Percentiles rank a stretch among this genome's conserved stretches.
Conservation (phyloP, 23 tunicate genomes). For the Styela plicata region DNA sequence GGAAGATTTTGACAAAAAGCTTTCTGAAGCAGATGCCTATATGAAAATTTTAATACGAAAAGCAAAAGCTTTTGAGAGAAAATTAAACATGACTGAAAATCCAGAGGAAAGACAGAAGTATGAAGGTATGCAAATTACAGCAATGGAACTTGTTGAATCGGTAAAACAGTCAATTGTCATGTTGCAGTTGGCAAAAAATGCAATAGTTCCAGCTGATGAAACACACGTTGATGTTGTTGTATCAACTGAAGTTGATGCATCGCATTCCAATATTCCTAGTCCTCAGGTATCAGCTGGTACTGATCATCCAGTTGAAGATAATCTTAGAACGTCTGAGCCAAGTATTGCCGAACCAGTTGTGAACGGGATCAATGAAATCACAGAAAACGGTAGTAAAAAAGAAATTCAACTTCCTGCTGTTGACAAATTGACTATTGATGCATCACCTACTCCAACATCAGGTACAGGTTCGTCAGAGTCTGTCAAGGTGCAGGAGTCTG, state of each 20-base stretch:
- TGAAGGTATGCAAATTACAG: slow-evolving; percentile 26
- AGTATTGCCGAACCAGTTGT: background rate
- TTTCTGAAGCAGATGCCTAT: slow-evolving; percentile 95
- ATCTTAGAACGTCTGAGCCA: background rate
- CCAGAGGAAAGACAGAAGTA: slow-evolving; percentile 29
- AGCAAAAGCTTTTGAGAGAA: slow-evolving; percentile 37
- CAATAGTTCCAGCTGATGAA: slow-evolving; percentile 15
- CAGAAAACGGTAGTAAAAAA: background rate
- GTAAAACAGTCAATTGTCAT: slow-evolving; percentile 77
- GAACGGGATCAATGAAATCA: slow-evolving; percentile 8
- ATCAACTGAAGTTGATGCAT: background rate
- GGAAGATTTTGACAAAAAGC: slow-evolving; percentile 69
- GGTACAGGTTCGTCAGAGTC: background rate
- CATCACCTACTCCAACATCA: background rate
- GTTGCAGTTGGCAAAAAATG: slow-evolving; percentile 75
- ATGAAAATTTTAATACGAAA: slow-evolving; percentile 59
- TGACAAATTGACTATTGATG: background rate
- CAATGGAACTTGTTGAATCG: slow-evolving; percentile 81
- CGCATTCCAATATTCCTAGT: background rate
- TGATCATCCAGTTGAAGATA: background rate
- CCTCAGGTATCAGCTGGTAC: background rate
- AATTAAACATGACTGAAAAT: slow-evolving; percentile 15
- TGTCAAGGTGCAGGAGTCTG: background rate
- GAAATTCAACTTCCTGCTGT: background rate
- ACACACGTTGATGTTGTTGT: background rate